Evolutionary conservation across 2,113 vertebrate genomes (phyloP).

Genomic region (Vidua macroura): DNA sequence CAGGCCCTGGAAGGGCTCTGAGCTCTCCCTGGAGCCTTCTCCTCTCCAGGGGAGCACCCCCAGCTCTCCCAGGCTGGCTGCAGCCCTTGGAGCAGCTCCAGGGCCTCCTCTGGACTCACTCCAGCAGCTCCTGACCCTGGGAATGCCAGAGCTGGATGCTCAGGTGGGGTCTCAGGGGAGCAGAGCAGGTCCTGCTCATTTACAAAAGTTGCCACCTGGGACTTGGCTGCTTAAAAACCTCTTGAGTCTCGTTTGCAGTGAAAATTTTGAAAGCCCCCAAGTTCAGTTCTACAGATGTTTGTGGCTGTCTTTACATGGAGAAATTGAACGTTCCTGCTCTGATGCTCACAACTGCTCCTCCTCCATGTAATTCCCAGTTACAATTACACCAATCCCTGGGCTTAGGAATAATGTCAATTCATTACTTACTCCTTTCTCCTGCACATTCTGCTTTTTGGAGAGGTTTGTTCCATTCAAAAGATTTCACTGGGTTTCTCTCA

Average conservation of each 20-base stretch:
- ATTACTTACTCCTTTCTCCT: neutral
- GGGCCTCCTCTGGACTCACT: neutral
- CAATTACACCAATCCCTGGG: neutral
- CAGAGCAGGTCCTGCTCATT: neutral
- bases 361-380: neutral
- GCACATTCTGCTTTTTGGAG: neutral
- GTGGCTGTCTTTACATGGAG: neutral
- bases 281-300: neutral
- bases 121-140: neutral
- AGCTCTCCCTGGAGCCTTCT: neutral
- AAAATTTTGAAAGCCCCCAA: neutral
- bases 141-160: neutral
- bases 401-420: neutral
- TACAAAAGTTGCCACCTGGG: neutral
- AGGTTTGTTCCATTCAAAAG: neutral
- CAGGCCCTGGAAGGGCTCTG: fast-evolving
- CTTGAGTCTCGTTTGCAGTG: neutral
- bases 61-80: neutral
- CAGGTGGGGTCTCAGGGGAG: neutral
- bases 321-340: neutral
- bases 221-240: neutral
- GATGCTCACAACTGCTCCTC: neutral
- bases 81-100: neutral
- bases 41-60: neutral
- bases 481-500: neutral